phyloP scores from a whole-genome alignment of 2,113 vertebrate species.

The Parus major region DNA sequence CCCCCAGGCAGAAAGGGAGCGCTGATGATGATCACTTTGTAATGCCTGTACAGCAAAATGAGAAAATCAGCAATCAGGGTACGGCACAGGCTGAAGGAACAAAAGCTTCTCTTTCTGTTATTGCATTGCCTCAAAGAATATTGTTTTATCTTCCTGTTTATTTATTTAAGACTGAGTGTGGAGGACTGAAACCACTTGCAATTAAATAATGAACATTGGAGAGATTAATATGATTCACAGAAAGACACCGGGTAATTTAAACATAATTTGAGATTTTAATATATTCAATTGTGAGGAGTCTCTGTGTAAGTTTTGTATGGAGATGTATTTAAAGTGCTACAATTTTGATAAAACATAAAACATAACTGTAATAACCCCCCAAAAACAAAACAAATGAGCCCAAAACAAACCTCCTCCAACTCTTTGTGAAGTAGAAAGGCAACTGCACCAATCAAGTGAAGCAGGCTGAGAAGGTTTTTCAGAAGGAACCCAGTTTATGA shows the following conservation, averaged over 20 bases:
- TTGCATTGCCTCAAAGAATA: background rate
- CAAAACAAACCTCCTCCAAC: background rate
- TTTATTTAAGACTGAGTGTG: background rate
- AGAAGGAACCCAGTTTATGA: background rate
- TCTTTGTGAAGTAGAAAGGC: background rate
- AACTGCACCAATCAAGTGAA: background rate
- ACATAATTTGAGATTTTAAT: background rate
- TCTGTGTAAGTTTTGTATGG: background rate
- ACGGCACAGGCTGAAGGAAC: background rate
- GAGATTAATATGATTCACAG: background rate
- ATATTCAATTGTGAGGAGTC: background rate
- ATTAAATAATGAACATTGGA: background rate
- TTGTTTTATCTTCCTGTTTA: background rate
- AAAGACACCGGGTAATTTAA: background rate
- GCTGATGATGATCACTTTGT: background rate
- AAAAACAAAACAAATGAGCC: background rate
- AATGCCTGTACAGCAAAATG: background rate
- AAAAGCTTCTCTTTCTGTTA: background rate
- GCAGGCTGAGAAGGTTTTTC: background rate
- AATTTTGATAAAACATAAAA: background rate
- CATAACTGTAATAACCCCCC: fast-evolving
- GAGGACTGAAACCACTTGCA: background rate
- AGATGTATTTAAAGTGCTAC: background rate
- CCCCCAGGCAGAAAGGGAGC: background rate
- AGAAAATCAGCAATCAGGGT: background rate